phyloP scores from a whole-genome alignment of 2,888 invertebrate species.

The Eupithecia subumbrata region DNA sequence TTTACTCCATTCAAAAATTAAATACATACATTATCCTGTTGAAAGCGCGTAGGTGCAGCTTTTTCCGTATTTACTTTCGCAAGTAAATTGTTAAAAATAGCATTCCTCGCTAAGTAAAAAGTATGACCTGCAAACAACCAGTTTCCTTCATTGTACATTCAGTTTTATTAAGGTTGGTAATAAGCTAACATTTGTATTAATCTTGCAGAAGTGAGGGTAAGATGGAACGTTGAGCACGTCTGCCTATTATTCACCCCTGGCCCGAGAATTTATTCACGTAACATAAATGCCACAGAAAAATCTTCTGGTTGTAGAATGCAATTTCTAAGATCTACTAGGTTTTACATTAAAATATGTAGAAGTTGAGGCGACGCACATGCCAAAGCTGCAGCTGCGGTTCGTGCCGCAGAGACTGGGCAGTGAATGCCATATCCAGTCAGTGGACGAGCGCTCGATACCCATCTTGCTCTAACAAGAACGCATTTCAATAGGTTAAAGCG shows the following conservation, averaged over 20 bases:
- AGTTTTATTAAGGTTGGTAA: constrained; percentile 29
- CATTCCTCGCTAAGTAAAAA: background rate
- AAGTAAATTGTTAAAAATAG: constrained; percentile 5
- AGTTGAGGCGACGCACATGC: background rate
- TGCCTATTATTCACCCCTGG: constrained; percentile 38
- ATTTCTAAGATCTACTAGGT: background rate
- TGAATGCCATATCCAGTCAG: background rate
- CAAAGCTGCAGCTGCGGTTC: background rate
- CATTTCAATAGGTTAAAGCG: too few species aligned
- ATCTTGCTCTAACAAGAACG: too few species aligned
- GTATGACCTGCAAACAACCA: constrained; percentile 20
- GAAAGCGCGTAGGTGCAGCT: background rate
- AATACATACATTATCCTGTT: background rate
- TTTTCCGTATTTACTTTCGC: background rate
- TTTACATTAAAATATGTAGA: background rate
- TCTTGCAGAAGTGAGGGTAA: constrained; percentile 26
- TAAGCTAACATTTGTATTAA: constrained; percentile 35
- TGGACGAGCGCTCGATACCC: too few species aligned
- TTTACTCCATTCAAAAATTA: background rate
- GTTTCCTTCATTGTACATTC: constrained; percentile 20
- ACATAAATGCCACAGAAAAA: background rate
- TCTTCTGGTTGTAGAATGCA: background rate
- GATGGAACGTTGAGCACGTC: constrained; percentile 30
- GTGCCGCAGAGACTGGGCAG: background rate
- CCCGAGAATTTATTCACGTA: constrained; percentile 16